These are phyloP conservation scores for Homarus gammarus DNA, from an alignment of 2,888 invertebrate species.

Conservation along the genomic window DNA sequence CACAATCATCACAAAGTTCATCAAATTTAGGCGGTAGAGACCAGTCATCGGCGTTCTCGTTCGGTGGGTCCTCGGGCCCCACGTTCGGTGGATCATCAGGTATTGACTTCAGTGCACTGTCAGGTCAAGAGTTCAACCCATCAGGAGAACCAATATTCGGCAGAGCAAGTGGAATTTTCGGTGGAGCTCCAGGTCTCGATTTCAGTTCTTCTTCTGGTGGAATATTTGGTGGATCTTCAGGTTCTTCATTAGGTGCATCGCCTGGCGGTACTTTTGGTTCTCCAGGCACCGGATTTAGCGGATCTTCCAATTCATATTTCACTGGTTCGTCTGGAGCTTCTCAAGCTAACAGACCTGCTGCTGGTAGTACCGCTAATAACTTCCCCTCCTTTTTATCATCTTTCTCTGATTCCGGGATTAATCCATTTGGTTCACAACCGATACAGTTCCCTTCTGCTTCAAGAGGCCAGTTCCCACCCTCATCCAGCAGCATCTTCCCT, in stretches of 20 bases:
- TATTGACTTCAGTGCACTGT: background rate
- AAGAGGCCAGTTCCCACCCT: background rate
- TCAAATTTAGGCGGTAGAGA: background rate
- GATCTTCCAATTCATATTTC: conserved; percentile 5
- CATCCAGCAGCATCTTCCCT: background rate
- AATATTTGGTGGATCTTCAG: too few relatives aligned
- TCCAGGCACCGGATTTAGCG: background rate
- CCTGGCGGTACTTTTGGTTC: background rate
- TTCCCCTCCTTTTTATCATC: background rate
- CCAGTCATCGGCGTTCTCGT: background rate
- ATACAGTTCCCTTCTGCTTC: background rate
- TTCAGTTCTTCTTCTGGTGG: conserved; percentile 1
- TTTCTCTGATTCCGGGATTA: conserved; percentile 2
- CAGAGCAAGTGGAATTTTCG: background rate
- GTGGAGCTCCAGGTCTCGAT: background rate
- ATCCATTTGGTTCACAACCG: background rate
- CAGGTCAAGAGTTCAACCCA: background rate
- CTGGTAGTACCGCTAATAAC: background rate
- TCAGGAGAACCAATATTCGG: background rate
- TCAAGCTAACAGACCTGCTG: background rate
- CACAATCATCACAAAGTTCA: background rate
- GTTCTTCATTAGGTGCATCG: background rate
- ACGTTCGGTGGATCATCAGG: background rate
- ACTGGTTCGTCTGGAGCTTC: background rate
- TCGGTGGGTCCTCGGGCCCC: background rate